These are phyloP conservation scores for Drosophila nigrodunni DNA, from an alignment of 1,140 invertebrate genomes.

Conservation along the genomic window DNA sequence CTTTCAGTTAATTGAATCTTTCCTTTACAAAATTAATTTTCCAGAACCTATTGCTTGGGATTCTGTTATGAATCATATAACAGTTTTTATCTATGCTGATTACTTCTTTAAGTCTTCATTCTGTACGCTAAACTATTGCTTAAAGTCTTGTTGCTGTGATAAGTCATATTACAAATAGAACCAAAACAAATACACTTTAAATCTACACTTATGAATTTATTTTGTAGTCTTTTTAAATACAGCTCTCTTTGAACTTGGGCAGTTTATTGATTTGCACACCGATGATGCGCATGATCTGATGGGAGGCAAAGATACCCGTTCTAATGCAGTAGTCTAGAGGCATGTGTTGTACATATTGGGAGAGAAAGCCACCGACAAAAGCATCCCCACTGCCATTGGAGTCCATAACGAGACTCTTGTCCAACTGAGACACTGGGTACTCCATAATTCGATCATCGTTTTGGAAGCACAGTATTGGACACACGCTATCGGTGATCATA, in stretches of 20 bases:
- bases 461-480: slow-evolving; percentile 60
- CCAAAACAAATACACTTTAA: no score
- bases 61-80: no score
- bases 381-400: slow-evolving; percentile 99
- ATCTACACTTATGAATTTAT: no score
- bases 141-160: no score
- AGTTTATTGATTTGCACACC: slow-evolving; percentile 57
- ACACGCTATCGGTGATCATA: slow-evolving; percentile 49
- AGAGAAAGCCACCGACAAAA: slow-evolving; percentile 97
- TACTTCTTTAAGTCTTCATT: no score
- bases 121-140: no score
- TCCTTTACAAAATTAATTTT: no score
- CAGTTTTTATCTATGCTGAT: no score
- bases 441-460: slow-evolving; percentile 56
- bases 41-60: no score
- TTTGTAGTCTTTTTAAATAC: slow-evolving; percentile 39
- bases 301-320: slow-evolving; percentile 62
- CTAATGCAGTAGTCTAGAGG: slow-evolving; percentile 80
- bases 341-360: slow-evolving; percentile 92
- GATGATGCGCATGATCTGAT: slow-evolving; percentile 45
- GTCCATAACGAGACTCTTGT: slow-evolving; percentile 93
- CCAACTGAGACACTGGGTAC: slow-evolving; percentile 87
- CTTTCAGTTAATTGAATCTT: no score
- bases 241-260: slow-evolving; percentile 56
- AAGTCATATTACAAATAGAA: no score